A percentile compares a stretch with the other conserved stretches of the same genome.
phyloP scores from a whole-genome alignment of 2,888 invertebrate species.

The Augochlorella aurata region DNA sequence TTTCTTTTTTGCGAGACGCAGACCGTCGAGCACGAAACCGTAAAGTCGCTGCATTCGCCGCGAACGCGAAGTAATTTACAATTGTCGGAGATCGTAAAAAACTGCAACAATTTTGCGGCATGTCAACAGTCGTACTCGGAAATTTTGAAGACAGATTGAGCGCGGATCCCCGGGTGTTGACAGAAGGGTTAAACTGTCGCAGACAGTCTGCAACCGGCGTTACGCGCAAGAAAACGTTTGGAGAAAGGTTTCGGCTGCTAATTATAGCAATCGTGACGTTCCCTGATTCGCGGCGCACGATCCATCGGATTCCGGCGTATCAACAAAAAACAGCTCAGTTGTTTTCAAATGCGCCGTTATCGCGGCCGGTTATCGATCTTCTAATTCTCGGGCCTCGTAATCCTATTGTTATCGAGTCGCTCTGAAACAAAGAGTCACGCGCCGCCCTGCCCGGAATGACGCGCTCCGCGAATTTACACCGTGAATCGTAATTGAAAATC shows the following conservation, averaged over 20 bases:
- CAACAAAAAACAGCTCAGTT: slow-evolving; percentile 17
- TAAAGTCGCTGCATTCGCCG: too few species aligned
- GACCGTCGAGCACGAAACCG: too few species aligned
- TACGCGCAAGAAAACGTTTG: background rate
- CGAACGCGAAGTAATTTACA: too few species aligned
- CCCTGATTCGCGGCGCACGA: slow-evolving; percentile 28
- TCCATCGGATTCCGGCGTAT: slow-evolving; percentile 24
- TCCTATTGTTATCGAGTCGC: slow-evolving; percentile 12
- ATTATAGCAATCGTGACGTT: background rate
- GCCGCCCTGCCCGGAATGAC: background rate
- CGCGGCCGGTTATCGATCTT: slow-evolving; percentile 27
- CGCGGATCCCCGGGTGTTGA: too few species aligned
- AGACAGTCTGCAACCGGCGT: too few species aligned
- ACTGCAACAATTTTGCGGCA: too few species aligned
- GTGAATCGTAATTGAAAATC: slow-evolving; percentile 14
- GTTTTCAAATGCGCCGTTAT: slow-evolving; percentile 39
- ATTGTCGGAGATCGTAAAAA: too few species aligned
- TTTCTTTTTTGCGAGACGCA: too few species aligned
- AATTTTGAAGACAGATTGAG: too few species aligned
- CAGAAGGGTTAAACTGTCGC: too few species aligned
- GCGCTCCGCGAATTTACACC: slow-evolving; percentile 13
- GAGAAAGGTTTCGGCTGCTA: background rate
- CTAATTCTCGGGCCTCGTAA: slow-evolving; percentile 21
- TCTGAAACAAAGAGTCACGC: slow-evolving; percentile 13
- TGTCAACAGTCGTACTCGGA: too few species aligned